Conservation (phyloP, 2,888 invertebrate genomes). For the Myopa tessellatipennis region DNA sequence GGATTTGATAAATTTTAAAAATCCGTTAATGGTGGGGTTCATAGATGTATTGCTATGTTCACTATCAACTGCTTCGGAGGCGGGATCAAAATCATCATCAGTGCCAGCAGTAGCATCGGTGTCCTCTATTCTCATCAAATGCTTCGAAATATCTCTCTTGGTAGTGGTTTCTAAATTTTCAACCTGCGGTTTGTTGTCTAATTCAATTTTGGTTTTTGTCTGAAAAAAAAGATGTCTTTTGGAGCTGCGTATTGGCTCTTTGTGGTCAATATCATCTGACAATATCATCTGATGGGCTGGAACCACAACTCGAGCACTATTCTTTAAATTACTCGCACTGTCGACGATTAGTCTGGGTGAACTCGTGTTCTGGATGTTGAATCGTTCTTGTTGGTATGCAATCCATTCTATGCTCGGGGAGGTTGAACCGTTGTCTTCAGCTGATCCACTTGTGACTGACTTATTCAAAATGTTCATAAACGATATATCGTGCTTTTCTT, state of each 20-base stretch:
- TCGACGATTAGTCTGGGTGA: constrained; percentile 50
- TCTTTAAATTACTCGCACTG: constrained; percentile 51
- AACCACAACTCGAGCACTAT: constrained; percentile 53
- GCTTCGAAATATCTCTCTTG: too few relatives aligned
- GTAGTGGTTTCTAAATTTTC: neutral
- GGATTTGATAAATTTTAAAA: constrained; percentile 61
- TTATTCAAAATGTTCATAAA: neutral
- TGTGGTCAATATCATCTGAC: neutral
- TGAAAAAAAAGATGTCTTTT: constrained; percentile 51
- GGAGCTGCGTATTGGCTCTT: neutral
- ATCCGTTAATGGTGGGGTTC: constrained; percentile 61
- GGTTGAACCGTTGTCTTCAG: neutral
- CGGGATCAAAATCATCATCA: constrained; percentile 17
- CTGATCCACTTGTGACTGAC: neutral
- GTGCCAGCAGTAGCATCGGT: neutral
- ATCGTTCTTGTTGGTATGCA: constrained; percentile 63
- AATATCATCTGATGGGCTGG: constrained; percentile 45
- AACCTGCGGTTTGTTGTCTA: constrained; percentile 41
- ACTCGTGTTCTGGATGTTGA: constrained; percentile 48
- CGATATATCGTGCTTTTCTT: neutral
- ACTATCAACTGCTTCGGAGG: constrained; percentile 3
- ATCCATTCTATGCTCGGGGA: constrained; percentile 64
- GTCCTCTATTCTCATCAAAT: too few relatives aligned
- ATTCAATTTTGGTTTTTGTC: constrained; percentile 51
- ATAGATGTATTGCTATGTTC: constrained; percentile 43